These are phyloP conservation scores for Coryphaenoides rupestris DNA, from an alignment of 2,113 vertebrate species.

Conservation along the genomic window DNA sequence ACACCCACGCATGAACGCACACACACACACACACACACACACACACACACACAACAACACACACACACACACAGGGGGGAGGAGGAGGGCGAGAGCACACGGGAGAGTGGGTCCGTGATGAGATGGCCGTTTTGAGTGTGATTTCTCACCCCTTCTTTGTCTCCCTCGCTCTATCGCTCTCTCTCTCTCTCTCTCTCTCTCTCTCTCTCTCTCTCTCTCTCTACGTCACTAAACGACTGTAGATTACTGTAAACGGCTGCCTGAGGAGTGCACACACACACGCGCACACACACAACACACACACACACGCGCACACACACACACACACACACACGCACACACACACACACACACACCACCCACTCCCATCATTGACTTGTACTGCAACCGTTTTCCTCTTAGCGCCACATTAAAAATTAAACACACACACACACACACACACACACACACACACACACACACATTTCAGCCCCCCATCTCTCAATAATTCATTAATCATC, in stretches of 20 bases:
- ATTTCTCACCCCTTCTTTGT: conserved; percentile 3
- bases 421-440: conserved; percentile 6
- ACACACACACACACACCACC: background rate
- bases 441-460: conserved; percentile 25
- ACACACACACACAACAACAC: background rate
- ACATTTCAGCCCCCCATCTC: conserved; percentile 55
- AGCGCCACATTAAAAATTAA: conserved; percentile 72
- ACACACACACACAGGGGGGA: conserved; percentile 1
- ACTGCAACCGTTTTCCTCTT: conserved; percentile 69
- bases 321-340: no score
- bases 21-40: conserved; percentile 10
- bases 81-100: background rate
- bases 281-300: no score
- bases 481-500: conserved; percentile 78
- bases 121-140: background rate
- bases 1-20: background rate
- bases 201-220: conserved; percentile 1
- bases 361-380: conserved; percentile 68
- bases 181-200: no score
- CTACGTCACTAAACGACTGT: conserved; percentile 45
- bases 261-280: conserved; percentile 44
- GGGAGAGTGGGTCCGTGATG: background rate
- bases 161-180: background rate
- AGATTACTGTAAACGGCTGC: conserved; percentile 61
- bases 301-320: background rate